A percentile compares a stretch with the other conserved stretches of the same genome.
phyloP scores from a whole-genome alignment of 2,888 invertebrate species.

The Plebejus anna region DNA sequence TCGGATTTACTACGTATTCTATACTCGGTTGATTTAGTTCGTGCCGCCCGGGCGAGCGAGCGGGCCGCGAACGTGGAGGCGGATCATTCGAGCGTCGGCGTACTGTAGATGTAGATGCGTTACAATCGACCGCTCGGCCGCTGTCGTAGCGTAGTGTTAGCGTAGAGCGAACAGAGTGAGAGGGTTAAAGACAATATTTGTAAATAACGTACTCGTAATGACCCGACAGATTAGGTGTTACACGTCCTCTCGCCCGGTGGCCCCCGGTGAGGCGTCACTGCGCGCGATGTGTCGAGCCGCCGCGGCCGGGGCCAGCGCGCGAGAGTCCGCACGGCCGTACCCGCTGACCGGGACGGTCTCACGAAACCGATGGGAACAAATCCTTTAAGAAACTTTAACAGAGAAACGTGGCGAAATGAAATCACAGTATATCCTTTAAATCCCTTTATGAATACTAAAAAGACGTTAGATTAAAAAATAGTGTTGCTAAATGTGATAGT shows the following conservation, averaged over 20 bases:
- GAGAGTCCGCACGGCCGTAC: constrained; percentile 41
- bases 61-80: constrained; percentile 64
- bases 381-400: constrained; percentile 79
- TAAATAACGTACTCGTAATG: constrained; percentile 77
- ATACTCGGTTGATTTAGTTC: constrained; percentile 65
- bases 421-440: constrained; percentile 67
- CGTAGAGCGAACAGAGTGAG: constrained; percentile 76
- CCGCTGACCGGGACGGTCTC: constrained; percentile 55
- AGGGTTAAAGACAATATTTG: constrained; percentile 81
- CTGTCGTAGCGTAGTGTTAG: constrained; percentile 75
- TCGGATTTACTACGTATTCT: constrained; percentile 76
- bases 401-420: constrained; percentile 61
- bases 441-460: constrained; percentile 67
- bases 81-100: constrained; percentile 60
- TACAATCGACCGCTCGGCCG: constrained; percentile 68
- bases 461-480: constrained; percentile 75
- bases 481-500: constrained; percentile 79
- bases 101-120: constrained; percentile 66
- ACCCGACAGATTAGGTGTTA: constrained; percentile 72
- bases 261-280: constrained; percentile 26
- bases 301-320: constrained; percentile 35
- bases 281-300: background rate
- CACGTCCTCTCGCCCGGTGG: constrained; percentile 46
- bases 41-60: constrained; percentile 59
- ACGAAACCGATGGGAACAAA: constrained; percentile 81